These are phyloP conservation scores for Anolis sagrei DNA, from an alignment of 2,113 vertebrate species.

Conservation along the genomic window DNA sequence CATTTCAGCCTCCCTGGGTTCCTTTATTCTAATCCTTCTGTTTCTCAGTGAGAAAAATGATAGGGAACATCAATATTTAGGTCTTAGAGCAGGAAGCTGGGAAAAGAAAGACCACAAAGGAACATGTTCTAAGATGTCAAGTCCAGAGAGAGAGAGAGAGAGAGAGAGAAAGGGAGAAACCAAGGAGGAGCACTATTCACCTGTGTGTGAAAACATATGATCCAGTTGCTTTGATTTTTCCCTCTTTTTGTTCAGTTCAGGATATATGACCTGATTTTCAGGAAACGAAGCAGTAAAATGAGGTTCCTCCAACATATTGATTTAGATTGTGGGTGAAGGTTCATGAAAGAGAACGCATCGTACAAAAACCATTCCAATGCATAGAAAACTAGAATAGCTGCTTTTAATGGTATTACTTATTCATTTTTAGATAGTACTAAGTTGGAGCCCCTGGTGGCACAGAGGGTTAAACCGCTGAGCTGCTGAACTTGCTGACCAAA, in stretches of 20 bases:
- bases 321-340: slow-evolving; percentile 20
- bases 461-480: too few species aligned
- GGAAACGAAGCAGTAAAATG: background rate
- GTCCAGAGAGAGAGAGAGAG: slow-evolving; percentile 21
- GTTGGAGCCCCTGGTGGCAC: too few species aligned
- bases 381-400: background rate
- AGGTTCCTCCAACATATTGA: slow-evolving; percentile 3
- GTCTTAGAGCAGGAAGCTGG: slow-evolving; percentile 55
- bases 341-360: background rate
- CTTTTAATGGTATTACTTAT: too few species aligned
- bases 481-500: too few species aligned
- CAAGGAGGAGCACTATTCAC: slow-evolving; percentile 15
- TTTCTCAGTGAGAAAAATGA: slow-evolving; percentile 63
- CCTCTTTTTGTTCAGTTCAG: slow-evolving; percentile 11
- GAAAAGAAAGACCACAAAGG: slow-evolving; percentile 31
- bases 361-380: background rate
- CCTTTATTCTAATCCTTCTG: slow-evolving; percentile 65
- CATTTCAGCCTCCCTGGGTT: slow-evolving; percentile 56
- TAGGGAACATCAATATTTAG: slow-evolving; percentile 58
- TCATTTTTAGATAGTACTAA: too few species aligned
- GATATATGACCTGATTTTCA: slow-evolving; percentile 20
- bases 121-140: slow-evolving; percentile 50
- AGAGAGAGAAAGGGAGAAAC: slow-evolving; percentile 8
- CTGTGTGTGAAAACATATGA: background rate
- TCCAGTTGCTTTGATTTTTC: slow-evolving; percentile 26